Conservation (phyloP, 2,113 vertebrate species). For the Ophthalmolycus amberensis region DNA sequence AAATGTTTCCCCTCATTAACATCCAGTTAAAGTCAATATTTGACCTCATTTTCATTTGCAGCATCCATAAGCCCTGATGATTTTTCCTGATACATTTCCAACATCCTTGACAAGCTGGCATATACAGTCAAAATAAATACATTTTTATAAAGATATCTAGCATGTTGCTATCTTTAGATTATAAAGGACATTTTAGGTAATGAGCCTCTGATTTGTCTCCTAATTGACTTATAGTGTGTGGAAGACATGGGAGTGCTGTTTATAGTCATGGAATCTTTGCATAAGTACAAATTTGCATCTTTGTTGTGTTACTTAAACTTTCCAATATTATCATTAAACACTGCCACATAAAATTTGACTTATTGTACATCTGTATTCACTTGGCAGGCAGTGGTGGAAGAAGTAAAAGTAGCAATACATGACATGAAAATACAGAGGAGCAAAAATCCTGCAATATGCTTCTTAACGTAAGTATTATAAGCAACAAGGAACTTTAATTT, state of each 20-base stretch:
- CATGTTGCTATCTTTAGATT: background rate
- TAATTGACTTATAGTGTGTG: background rate
- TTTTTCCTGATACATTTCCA: constrained; percentile 9
- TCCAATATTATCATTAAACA: background rate
- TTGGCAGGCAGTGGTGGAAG: background rate
- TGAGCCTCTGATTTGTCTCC: background rate
- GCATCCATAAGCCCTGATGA: constrained; percentile 12
- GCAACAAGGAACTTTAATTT: no score
- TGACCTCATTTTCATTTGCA: constrained; percentile 32
- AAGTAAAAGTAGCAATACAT: background rate
- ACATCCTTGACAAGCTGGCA: background rate
- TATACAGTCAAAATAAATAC: background rate
- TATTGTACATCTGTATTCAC: background rate
- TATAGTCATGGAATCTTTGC: background rate
- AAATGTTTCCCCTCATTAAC: constrained; percentile 68
- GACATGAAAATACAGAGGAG: no score
- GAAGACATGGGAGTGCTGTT: background rate
- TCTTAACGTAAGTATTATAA: no score
- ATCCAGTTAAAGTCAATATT: constrained; percentile 41
- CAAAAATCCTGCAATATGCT: no score
- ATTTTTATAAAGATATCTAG: background rate
- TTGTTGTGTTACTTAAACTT: constrained; percentile 1
- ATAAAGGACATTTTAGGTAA: background rate
- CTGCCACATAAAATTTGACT: background rate
- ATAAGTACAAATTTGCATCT: background rate